Evolutionary conservation across 2,888 invertebrate genomes (phyloP).

Genomic region (Apamea anceps): DNA sequence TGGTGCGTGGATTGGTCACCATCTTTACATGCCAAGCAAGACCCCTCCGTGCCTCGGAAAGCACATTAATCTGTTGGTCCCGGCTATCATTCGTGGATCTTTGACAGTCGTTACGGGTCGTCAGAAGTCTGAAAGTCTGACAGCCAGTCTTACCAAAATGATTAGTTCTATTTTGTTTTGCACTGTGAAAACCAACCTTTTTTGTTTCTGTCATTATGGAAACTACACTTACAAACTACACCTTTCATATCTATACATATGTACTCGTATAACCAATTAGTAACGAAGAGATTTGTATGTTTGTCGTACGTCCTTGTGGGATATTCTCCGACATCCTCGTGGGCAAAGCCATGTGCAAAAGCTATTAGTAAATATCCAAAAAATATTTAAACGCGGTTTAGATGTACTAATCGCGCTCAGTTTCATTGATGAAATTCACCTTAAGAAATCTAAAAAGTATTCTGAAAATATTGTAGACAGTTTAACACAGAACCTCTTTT

Average conservation of each 20-base stretch:
- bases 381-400: not conserved
- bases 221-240: not conserved
- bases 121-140: too few relatives aligned
- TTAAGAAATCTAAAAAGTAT: not conserved
- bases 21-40: too few relatives aligned
- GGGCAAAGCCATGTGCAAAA: not conserved
- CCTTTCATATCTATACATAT: not conserved
- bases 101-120: too few relatives aligned
- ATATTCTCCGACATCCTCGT: not conserved
- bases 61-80: too few relatives aligned
- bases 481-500: not conserved
- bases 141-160: too few relatives aligned
- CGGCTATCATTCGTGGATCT: too few relatives aligned
- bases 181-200: not conserved
- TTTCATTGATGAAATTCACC: not conserved
- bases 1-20: too few relatives aligned
- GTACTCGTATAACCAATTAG: not conserved
- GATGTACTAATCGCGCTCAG: not conserved
- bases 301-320: not conserved
- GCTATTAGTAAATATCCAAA: not conserved
- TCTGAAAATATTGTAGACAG: not conserved
- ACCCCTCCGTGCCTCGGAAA: too few relatives aligned
- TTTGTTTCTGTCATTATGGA: conserved; percentile 2
- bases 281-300: not conserved
- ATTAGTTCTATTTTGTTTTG: conserved; percentile 1